Evolutionary conservation across 2,113 vertebrate species (phyloP), one percentile per base, ranked within the genome.

Genomic region (Theristicus caerulescens): DNA sequence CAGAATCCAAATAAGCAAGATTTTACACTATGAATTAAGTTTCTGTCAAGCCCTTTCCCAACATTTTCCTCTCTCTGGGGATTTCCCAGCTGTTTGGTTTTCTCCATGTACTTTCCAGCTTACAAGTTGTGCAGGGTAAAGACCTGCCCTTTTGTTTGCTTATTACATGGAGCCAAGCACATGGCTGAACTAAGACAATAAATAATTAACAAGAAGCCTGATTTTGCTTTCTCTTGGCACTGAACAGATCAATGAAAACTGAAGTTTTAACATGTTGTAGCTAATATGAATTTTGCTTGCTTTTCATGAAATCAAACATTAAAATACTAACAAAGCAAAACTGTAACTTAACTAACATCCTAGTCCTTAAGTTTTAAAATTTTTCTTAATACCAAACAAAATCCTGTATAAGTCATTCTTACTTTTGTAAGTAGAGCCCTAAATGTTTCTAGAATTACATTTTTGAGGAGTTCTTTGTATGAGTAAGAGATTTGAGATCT

Each of bases 1-100:
- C 26, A 69, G 32, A 87, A 90, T 76, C 36, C 54, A 96, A 90
- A 87, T 11, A 71, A 74, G 38, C 31, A 69, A 79, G 82, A 57
- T 54, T 90, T 89, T 77, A 87, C 32, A 65, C 19, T n/a, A 94
- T 32, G 17, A 91, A 85, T 92, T 73, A 81, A 36, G 12, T 47
- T 92, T 82, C 81, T 87, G 58, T 61, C 27, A 80, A 94, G 74
- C 5, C 29, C 49, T 91, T 95, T 85, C 70, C 62, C 80, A 90
- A 65, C 18, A 80, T 73, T 70, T 79, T 82, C 49, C 29, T 65
- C 16, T 65, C 86, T 76, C 42, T 62, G 20, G 54, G 27, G 58
- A 80, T 31, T 77, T 80, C 32, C 46, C 74, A 94, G 62, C 54
- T 97, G 73, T 77, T 93, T 86, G 38, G 29, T 95, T 86, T 95